Evolutionary conservation across 1,140 invertebrate genomes (phyloP), one percentile per base, ranked within the genome.

Genomic region (Drosophila navojoa): DNA sequence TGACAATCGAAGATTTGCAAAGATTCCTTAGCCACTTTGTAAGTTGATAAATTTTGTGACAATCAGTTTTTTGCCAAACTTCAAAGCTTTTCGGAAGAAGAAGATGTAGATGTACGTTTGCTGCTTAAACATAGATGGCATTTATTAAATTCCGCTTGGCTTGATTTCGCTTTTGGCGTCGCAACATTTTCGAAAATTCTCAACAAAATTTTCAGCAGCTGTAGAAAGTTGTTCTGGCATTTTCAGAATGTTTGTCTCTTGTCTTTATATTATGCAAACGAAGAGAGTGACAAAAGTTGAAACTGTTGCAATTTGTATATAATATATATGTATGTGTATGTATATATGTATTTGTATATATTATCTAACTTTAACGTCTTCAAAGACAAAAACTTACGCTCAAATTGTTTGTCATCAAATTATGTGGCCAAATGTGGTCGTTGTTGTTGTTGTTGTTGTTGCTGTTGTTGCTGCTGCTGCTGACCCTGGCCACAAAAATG

Each of bases 331-430:
- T 9, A 50, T 29, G 25, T 49, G 2, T 22, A 19, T 19, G 19
- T 10, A 47, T 22, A 4, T 47, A 49, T 49, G 4, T 49, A 13
- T 38, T 1, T 38, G 35, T 44, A 44, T 15, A 42, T 29, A 19
- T 35, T 60, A n/a, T 15, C 29, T 44, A 74, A 75, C 70, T 76
- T 81, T 68, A 86, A 78, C 60, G 76, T 59, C 42, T 44, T 75
- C 72, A 81, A 69, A 69, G 76, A 81, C 82, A 54, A 85, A 38
- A 81, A 76, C 76, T 81, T 73, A 81, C 52, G 62, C 71, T 59
- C 76, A 87, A 86, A 86, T 86, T 81, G 79, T 86, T 85, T 86
- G 82, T 87, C 82, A 82, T 86, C 82, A 86, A 87, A 86, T 86
- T 82, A 86, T 86, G 82, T 82, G 76, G 78, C 53, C 75, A 74